Evolutionary conservation across 2,797 vertebrate species (phyloP).

Genomic region (Pseudotriccus pelzelni): DNA sequence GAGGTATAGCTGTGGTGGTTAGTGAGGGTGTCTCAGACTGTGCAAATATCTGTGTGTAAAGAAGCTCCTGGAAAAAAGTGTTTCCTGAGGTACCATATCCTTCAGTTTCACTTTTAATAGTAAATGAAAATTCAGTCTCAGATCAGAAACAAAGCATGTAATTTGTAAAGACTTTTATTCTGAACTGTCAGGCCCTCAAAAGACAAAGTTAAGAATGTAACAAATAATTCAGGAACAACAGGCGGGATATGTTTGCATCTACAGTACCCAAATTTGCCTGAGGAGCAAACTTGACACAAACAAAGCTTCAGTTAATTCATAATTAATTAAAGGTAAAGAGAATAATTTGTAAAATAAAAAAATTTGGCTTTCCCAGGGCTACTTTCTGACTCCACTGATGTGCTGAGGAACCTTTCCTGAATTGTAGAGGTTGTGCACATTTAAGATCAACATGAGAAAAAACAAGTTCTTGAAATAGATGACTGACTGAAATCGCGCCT

Average conservation of each 20-base stretch:
- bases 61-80: not conserved
- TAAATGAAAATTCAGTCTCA: not conserved
- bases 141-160: not conserved
- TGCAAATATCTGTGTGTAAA: not conserved
- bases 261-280: not conserved
- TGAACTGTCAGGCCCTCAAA: not conserved
- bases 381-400: not conserved
- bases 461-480: not conserved
- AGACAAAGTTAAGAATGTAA: not conserved
- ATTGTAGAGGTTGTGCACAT: not conserved
- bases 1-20: not conserved
- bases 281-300: not conserved
- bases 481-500: not conserved
- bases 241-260: not conserved
- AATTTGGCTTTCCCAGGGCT: accelerated
- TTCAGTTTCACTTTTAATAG: not conserved
- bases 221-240: not conserved
- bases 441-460: not conserved
- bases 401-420: not conserved
- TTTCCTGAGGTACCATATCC: not conserved
- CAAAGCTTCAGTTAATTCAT: not conserved
- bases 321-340: not conserved
- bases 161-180: not conserved
- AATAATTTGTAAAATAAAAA: not conserved
- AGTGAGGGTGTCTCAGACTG: not conserved